phyloP scores from a whole-genome alignment of 2,888 invertebrate species.

The Sepioteuthis lessoniana region DNA sequence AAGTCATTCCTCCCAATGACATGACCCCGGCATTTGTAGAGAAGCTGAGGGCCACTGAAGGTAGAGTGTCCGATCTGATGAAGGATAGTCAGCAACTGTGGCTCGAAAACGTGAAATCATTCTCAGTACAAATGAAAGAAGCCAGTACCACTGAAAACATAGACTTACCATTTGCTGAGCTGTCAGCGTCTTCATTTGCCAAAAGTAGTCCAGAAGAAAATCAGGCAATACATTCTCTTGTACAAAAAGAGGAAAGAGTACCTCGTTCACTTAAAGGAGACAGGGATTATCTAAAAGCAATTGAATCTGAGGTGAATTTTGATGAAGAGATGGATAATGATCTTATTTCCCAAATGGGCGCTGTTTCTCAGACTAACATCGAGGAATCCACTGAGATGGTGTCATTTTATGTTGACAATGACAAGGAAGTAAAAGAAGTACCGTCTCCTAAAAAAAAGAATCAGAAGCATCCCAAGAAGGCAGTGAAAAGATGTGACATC shows the following conservation, averaged over 20 bases:
- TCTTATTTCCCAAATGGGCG: not conserved
- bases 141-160: not conserved
- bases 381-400: not conserved
- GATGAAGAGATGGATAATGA: not conserved
- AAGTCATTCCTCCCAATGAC: not conserved
- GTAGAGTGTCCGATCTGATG: not conserved
- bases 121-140: not conserved
- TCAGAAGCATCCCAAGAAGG: not conserved
- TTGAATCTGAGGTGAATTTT: not conserved
- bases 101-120: not conserved
- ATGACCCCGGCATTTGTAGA: slow-evolving; percentile 6
- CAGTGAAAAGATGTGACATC: not conserved
- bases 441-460: not conserved
- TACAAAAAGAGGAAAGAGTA: not conserved
- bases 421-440: not conserved
- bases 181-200: not conserved
- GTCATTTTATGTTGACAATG: not conserved
- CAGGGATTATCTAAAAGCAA: not conserved
- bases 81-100: not conserved
- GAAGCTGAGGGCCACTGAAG: not conserved
- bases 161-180: not conserved
- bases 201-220: not conserved
- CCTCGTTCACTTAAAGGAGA: too few species aligned
- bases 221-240: not conserved
- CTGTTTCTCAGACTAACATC: not conserved